Evolutionary conservation across 2,797 vertebrate genomes (phyloP).

Genomic region (Hydrolagus colliei): DNA sequence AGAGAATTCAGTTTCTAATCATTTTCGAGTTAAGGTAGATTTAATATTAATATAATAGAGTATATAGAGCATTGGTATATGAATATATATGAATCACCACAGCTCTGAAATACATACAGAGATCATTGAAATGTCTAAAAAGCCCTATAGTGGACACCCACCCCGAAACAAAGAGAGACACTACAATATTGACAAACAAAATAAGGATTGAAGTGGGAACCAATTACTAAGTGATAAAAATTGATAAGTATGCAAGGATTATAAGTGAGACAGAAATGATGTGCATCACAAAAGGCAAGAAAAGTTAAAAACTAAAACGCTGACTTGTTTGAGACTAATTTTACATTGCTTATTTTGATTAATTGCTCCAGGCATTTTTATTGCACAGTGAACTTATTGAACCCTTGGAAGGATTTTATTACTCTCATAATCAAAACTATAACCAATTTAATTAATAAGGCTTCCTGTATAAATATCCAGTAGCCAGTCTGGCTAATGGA

Average conservation of each 20-base stretch:
- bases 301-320: not conserved
- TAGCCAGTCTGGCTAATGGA: not conserved
- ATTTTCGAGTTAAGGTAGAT: too few relatives aligned
- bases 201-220: too few relatives aligned
- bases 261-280: not conserved
- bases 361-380: not conserved
- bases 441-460: not conserved
- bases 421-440: not conserved
- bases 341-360: conserved; percentile 3
- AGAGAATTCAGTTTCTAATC: too few relatives aligned
- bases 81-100: too few relatives aligned
- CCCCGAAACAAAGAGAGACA: too few relatives aligned
- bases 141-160: too few relatives aligned
- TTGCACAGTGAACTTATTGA: not conserved
- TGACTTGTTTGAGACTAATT: not conserved
- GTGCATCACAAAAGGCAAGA: not conserved
- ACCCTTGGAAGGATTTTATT: not conserved
- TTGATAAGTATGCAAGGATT: too few relatives aligned
- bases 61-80: too few relatives aligned
- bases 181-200: too few relatives aligned
- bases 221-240: not conserved
- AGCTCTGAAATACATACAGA: too few relatives aligned
- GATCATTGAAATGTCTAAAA: too few relatives aligned
- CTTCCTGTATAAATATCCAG: not conserved
- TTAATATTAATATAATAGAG: too few relatives aligned